Base-by-base conservation (phyloP, 1,140 invertebrate genomes). In the Amyelois transitella region DNA sequence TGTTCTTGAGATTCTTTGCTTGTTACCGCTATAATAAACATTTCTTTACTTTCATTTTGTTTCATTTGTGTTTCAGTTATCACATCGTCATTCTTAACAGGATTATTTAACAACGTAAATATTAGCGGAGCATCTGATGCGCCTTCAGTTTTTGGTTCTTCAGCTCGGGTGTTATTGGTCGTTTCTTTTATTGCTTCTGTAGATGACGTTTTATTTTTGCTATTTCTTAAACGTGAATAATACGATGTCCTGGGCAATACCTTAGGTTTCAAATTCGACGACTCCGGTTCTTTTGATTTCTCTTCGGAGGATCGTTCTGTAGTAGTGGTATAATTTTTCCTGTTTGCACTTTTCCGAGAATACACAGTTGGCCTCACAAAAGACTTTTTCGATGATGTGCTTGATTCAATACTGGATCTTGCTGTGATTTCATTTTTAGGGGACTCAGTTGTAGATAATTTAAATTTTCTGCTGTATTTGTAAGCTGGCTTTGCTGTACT, bases 381-480 rank as follows among this genome's bases (percentile, higher is more conserved):
- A 43, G 78, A 48, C 51, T 81, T 83, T 62, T 81, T 83, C 25
- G 66, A 49, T 6, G 61, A 14, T 43, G 55, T 61, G 50, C 48
- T 69, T 21, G 52, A 58, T 56, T 78, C 76, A 53, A 66, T 12
- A 19, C 60, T 54, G 28, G 43, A 65, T 58, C 75, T 77, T 2
- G 43, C 18, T 12, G 21, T 24, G 43, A 28, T 69, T 52, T 75
- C 73, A 28, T 17, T 54, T 44, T 64, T 67, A 4, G 77, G 61
- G 20, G 66, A 20, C 53, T 75, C 70, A 2, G 72, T 75, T 53
- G 75, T 72, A 43, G 68, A 70, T 24, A 63, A 18, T 70, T 81
- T 82, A 47, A 77, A 72, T 69, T 80, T 85, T 68, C 83, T 75
- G 44, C 55, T 85, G 59, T 69, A 86, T 69, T 84, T 87, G 48